Percentiles rank a stretch among this genome's conserved stretches.
Conservation (phyloP, 2,797 vertebrate species). For the Onychomys torridus region DNA sequence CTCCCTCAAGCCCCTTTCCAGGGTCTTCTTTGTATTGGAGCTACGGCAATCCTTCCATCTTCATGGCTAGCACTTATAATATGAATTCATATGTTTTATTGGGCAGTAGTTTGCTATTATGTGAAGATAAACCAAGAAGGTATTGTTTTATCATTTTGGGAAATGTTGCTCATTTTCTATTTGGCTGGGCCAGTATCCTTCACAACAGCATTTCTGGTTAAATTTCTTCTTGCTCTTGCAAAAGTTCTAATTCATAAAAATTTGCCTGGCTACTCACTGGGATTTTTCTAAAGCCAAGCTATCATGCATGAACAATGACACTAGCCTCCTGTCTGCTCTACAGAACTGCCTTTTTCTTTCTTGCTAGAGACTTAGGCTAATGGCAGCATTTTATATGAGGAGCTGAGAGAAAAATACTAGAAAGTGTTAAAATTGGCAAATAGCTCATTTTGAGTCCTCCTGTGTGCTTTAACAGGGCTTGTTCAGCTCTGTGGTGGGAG, state of each 20-base stretch:
- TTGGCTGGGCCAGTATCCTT: slow-evolving; percentile 17
- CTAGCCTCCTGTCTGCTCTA: slow-evolving; percentile 52
- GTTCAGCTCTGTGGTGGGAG: background rate
- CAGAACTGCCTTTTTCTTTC: background rate
- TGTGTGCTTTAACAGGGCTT: slow-evolving; percentile 23
- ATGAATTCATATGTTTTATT: slow-evolving; percentile 54
- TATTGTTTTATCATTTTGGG: slow-evolving; percentile 61
- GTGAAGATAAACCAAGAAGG: slow-evolving; percentile 58
- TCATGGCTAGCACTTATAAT: slow-evolving; percentile 48
- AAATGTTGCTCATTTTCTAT: slow-evolving; percentile 57
- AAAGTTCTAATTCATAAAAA: slow-evolving; percentile 41
- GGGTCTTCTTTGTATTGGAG: background rate
- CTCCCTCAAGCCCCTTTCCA: background rate
- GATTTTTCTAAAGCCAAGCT: slow-evolving; percentile 69
- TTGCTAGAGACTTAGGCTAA: slow-evolving; percentile 53
- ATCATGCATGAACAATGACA: slow-evolving; percentile 71
- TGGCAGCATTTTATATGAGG: slow-evolving; percentile 41
- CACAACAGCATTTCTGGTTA: slow-evolving; percentile 52
- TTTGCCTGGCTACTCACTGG: slow-evolving; percentile 61
- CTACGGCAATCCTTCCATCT: background rate
- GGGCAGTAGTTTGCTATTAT: slow-evolving; percentile 48
- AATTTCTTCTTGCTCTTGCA: slow-evolving; percentile 59
- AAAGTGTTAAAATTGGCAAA: slow-evolving; percentile 65
- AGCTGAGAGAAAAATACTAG: slow-evolving; percentile 59
- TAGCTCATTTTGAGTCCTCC: slow-evolving; percentile 58